Percentiles rank a stretch among this genome's conserved stretches.
Conservation (phyloP, 1,140 invertebrate genomes). For the Euwallacea similis region DNA sequence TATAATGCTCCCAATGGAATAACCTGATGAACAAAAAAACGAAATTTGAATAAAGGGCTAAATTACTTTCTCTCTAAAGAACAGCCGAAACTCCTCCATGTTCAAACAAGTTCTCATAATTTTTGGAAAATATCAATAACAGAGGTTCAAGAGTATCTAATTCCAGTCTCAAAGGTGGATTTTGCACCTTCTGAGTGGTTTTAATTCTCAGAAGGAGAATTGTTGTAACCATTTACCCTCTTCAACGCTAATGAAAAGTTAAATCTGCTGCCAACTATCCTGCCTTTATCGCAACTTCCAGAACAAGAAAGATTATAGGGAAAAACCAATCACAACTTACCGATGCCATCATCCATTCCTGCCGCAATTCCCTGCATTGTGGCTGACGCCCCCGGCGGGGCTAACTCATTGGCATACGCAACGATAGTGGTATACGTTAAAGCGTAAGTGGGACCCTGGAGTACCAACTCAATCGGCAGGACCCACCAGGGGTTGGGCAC, state of each 20-base stretch:
- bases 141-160: too few species aligned
- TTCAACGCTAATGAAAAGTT: too few species aligned
- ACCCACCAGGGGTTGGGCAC: constrained; percentile 75
- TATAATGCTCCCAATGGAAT: constrained; percentile 63
- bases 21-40: constrained; percentile 53
- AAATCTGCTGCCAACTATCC: too few species aligned
- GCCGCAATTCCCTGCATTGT: constrained; percentile 80
- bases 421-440: constrained; percentile 78
- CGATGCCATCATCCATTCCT: constrained; percentile 80
- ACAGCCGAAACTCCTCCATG: not conserved
- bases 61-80: not conserved
- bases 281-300: too few species aligned
- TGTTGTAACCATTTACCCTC: too few species aligned
- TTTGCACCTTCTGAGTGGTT: too few species aligned
- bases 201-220: too few species aligned
- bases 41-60: not conserved
- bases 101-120: constrained; percentile 3
- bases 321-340: constrained; percentile 52
- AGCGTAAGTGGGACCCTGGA: constrained; percentile 80
- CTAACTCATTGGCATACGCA: constrained; percentile 71
- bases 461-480: constrained; percentile 68
- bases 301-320: too few species aligned
- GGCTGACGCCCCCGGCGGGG: constrained; percentile 76
- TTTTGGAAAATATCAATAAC: not conserved
- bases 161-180: too few species aligned